A percentile compares a stretch with the other conserved stretches of the same genome.
These are phyloP conservation scores for Daphoenositta chrysoptera DNA, from an alignment of 2,113 vertebrate genomes.

Conservation along the genomic window DNA sequence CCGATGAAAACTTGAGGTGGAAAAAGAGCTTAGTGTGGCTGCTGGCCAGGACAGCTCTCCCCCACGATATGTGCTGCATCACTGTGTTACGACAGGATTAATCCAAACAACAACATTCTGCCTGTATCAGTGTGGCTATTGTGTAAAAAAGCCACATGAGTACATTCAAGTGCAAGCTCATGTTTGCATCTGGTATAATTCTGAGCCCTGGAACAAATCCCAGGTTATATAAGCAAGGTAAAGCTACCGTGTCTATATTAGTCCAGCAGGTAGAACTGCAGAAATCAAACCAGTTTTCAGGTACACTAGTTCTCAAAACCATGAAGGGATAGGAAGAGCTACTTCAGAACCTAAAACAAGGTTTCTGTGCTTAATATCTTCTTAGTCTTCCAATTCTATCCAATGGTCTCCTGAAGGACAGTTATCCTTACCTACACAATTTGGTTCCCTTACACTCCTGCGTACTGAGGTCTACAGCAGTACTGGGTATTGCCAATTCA, in stretches of 20 bases:
- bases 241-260: not conserved
- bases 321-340: not conserved
- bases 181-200: not conserved
- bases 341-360: not conserved
- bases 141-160: not conserved
- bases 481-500: not conserved
- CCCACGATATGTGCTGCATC: accelerated
- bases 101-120: not conserved
- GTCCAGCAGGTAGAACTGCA: not conserved
- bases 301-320: not conserved
- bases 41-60: not conserved
- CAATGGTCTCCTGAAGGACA: not conserved
- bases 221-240: not conserved
- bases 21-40: not conserved
- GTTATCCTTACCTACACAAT: not conserved
- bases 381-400: not conserved
- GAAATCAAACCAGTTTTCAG: not conserved
- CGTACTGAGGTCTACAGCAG: not conserved
- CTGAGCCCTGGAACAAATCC: not conserved
- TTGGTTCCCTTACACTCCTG: not conserved
- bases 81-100: not conserved
- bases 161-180: not conserved
- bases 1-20: not conserved
- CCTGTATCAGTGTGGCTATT: accelerated
- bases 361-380: not conserved